Evolutionary conservation across 2,113 vertebrate species (phyloP), one percentile per base, ranked within the genome.

Genomic region (Saguinus midas): DNA sequence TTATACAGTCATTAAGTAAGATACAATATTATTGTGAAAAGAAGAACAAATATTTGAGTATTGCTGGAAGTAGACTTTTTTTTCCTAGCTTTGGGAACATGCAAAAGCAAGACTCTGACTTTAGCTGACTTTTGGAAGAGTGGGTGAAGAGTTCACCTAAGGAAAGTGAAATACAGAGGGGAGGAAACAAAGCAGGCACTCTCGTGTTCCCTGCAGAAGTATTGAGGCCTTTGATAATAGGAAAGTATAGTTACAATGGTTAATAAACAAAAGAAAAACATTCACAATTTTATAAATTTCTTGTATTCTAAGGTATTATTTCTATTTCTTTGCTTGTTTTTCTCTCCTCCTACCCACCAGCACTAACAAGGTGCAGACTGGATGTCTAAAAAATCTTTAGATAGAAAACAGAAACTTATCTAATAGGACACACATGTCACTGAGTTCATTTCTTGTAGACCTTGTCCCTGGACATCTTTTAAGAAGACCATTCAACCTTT

Each of bases 381-480:
- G n/a, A 45, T 55, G 9, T 68, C 48, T 96, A 89, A 96, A 91
- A 87, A 58, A 95, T 82, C 32, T 75, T 89, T 90, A 70, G 40
- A 70, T 76, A 90, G 45, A 87, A 79, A 90, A 96, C 10, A 73
- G 12, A 81, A 96, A 50, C 18, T 72, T 85, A 73, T 76, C 29
- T 89, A 87, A 80, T 45, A 90, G 70, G 86, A 81, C 50, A 87
- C 45, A 81, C 55, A 82, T 43, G 61, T 21, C 83, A 90, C 35
- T 35, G 57, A 57, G 72, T 93, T 96, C 16, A 68, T 61, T 95
- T 18, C 96, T 90, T 76, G 14, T 70, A 57, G 35, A 87, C 8
- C 5, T 88, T 89, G 29, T 94, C 40, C 27, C 37, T 45, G 61
- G n/a, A 86, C n/a, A 96, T 73, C 48, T 86, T 89, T 94, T 17